Base-by-base conservation (phyloP, 1,140 invertebrate species). In the Amphibalanus amphitrite region DNA sequence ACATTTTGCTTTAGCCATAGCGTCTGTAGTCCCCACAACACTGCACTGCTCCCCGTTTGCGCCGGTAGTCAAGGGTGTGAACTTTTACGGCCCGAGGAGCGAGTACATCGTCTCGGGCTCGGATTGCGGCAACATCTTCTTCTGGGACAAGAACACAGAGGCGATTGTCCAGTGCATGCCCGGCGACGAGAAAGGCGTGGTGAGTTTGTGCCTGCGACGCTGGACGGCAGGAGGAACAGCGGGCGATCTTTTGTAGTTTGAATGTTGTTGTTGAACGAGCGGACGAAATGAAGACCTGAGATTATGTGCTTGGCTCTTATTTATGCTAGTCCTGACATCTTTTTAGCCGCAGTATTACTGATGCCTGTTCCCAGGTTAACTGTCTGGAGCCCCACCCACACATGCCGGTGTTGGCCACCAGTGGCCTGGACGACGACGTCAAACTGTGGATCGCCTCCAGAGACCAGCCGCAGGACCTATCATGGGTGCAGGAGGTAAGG, bases 71-170 rank as follows among this genome's bases (percentile, higher is more conserved):
- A 98, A 97, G 82, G 91, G 92, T 6, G 92, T 97, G 0, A 91
- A 93, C 77, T 97, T 93, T 82, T 97, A 92, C 81, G 95, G 95
- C 0, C 89, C 92, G 0, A 86, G 86, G 72, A 93, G 91, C 77
- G 90, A 97, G 80, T 97, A 88, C 80, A 83, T 97, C 26, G 84
- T 95, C 59, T 96, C 93, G 72, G 95, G 95, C 1, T 96, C 93
- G 29, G 95, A 98, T 79, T 97, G 93, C 82, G 90, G 91, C n/a
- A 86, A 96, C 81, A 87, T 98, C 26, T 97, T 90, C 79, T 87
- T 97, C 64, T 98, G 95, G 94, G 92, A 97, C 74, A 92, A 90
- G 79, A 84, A 91, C 73, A 89, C 88, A 0, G 90, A 94, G 81
- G 83, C 90, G 15, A 90, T 97, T 74, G 89, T 96, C 28, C 92